phyloP scores from a whole-genome alignment of 2,797 vertebrate species.

The Tachyglossus aculeatus region DNA sequence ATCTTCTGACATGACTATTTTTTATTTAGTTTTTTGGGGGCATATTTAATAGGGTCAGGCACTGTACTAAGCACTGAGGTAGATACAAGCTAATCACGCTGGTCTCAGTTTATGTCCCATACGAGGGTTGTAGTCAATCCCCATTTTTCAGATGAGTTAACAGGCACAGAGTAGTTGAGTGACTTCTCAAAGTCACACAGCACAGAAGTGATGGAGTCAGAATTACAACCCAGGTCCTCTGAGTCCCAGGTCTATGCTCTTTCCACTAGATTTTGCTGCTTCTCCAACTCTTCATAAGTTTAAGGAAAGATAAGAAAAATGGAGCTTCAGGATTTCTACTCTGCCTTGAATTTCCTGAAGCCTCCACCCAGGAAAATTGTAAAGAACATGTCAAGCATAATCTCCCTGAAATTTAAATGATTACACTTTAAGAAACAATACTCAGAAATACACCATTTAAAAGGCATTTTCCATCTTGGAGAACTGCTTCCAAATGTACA shows the following conservation, averaged over 20 bases:
- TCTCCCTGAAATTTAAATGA: not conserved
- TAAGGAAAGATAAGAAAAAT: not conserved
- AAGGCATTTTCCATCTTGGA: not conserved
- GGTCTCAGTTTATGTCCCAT: too few relatives aligned
- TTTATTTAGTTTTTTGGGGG: too few relatives aligned
- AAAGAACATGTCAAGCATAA: not conserved
- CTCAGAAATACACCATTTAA: not conserved
- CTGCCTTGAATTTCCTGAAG: not conserved
- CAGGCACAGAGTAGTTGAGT: too few relatives aligned
- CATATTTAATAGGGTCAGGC: not conserved
- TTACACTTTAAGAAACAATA: slow-evolving; percentile 1
- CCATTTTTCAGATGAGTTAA: too few relatives aligned
- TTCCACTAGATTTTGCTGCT: too few relatives aligned
- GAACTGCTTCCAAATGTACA: not conserved
- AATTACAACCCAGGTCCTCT: too few relatives aligned
- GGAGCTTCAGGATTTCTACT: not conserved
- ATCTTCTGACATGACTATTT: not conserved
- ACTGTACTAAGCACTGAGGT: not conserved
- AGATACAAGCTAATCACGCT: too few relatives aligned
- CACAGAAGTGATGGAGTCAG: too few relatives aligned
- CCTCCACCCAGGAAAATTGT: not conserved
- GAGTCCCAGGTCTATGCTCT: too few relatives aligned
- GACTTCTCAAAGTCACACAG: too few relatives aligned
- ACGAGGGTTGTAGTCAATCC: too few relatives aligned
- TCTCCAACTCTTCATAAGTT: too few relatives aligned